Conservation (phyloP, 2,797 vertebrate species). For the Sylvilagus floridanus region DNA sequence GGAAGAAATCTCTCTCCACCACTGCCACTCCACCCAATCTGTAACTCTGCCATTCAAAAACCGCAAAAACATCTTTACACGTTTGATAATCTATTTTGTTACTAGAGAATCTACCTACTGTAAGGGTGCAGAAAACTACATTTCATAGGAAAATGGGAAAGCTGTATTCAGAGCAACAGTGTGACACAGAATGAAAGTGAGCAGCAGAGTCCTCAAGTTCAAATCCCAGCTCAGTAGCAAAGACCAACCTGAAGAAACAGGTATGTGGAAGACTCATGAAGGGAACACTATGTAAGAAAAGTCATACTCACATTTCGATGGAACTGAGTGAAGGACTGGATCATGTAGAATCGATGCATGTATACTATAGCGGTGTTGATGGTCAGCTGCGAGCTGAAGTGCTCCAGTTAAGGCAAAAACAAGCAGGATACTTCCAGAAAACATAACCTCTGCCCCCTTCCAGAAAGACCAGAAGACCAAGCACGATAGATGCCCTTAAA, state of each 20-base stretch:
- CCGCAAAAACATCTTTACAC: background rate
- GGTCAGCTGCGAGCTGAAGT: constrained; percentile 93
- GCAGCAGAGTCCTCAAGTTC: constrained; percentile 52
- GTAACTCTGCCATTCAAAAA: too few species aligned
- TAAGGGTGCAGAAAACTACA: constrained; percentile 32
- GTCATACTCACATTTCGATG: constrained; percentile 94
- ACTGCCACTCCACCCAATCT: too few species aligned
- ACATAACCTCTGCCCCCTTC: background rate
- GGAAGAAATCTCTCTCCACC: too few species aligned
- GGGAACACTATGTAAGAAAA: constrained; percentile 20
- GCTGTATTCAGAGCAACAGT: constrained; percentile 9
- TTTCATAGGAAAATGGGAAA: constrained; percentile 45
- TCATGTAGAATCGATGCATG: constrained; percentile 98
- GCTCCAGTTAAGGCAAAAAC: constrained; percentile 87
- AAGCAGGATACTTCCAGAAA: constrained; percentile 52
- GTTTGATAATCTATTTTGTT: constrained; percentile 27
- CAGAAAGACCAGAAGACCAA: constrained; percentile 6
- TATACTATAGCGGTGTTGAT: constrained; percentile 98
- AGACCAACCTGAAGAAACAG: constrained; percentile 31
- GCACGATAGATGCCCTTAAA: background rate
- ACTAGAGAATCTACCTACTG: background rate
- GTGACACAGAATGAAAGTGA: background rate
- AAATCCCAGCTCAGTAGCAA: constrained; percentile 51
- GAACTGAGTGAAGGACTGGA: constrained; percentile 96
- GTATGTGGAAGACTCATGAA: constrained; percentile 40